Conservation (phyloP, 2,113 vertebrate genomes). For the Bombycilla garrulus region DNA sequence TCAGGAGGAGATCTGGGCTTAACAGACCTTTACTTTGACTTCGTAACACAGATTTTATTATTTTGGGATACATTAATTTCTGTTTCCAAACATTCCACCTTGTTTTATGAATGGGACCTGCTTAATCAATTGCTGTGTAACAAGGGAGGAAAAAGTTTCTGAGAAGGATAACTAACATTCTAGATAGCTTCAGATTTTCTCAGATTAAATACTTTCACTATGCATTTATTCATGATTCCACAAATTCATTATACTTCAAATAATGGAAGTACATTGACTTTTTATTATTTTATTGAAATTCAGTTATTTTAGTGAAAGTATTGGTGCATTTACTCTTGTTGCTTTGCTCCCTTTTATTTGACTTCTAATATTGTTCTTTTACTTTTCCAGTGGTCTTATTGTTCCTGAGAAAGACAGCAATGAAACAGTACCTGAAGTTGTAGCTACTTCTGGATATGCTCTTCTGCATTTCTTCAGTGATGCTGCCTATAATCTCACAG, state of each 20-base stretch:
- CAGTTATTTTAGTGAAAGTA: neutral
- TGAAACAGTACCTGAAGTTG: conserved; percentile 91
- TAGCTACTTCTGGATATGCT: conserved; percentile 87
- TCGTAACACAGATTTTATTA: neutral
- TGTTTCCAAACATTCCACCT: neutral
- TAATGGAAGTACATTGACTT: neutral
- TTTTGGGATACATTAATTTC: neutral
- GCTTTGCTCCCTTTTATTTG: neutral
- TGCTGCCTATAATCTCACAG: conserved; percentile 96
- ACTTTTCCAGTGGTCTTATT: conserved; percentile 86
- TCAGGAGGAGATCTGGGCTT: neutral
- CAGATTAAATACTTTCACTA: neutral
- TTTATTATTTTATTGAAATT: neutral
- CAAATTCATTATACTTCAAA: neutral
- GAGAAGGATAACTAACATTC: neutral
- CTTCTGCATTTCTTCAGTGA: conserved; percentile 98
- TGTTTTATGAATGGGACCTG: neutral
- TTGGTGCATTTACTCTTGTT: neutral
- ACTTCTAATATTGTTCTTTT: neutral
- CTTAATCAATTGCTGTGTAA: neutral
- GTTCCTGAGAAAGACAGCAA: conserved; percentile 92
- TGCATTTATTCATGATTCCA: neutral
- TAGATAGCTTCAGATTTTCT: neutral
- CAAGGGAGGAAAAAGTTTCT: neutral
- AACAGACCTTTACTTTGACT: neutral